Conservation (phyloP, 1,140 invertebrate genomes). For the Pseudomyrmex flavicornis region DNA sequence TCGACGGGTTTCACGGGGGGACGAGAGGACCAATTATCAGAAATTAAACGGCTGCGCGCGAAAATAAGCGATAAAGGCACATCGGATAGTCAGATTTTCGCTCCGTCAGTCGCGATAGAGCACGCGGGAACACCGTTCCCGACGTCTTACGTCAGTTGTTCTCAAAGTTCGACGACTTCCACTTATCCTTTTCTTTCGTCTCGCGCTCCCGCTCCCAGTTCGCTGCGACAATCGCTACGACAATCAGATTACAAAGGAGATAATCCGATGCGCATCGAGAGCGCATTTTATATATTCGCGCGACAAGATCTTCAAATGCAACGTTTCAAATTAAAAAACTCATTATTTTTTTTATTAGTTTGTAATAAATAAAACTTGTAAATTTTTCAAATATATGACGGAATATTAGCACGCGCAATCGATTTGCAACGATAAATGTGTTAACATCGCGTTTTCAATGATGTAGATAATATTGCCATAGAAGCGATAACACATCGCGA, state of each 20-base stretch:
- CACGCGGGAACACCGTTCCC: slow-evolving; percentile 12
- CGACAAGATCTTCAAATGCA: background rate
- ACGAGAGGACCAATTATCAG: slow-evolving; percentile 62
- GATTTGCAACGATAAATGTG: background rate
- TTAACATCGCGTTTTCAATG: background rate
- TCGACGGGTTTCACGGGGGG: slow-evolving; percentile 27
- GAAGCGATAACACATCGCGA: background rate
- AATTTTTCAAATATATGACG: background rate
- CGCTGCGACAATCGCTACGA: background rate
- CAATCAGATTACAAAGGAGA: slow-evolving; percentile 41
- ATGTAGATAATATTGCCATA: background rate
- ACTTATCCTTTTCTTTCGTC: slow-evolving; percentile 1
- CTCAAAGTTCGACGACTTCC: slow-evolving; percentile 34
- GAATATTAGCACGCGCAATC: background rate
- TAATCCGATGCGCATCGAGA: slow-evolving; percentile 2
- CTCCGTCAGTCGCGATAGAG: slow-evolving; percentile 51
- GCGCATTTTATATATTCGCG: background rate
- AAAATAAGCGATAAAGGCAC: slow-evolving; percentile 49
- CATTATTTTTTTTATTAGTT: background rate
- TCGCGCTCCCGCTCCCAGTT: background rate
- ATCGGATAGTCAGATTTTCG: slow-evolving; percentile 35
- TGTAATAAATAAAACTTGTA: background rate
- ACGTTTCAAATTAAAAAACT: slow-evolving; percentile 5
- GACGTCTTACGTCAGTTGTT: background rate
- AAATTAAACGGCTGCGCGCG: slow-evolving; percentile 51